Conservation (phyloP, 2,113 vertebrate genomes). For the Eolophus roseicapilla region DNA sequence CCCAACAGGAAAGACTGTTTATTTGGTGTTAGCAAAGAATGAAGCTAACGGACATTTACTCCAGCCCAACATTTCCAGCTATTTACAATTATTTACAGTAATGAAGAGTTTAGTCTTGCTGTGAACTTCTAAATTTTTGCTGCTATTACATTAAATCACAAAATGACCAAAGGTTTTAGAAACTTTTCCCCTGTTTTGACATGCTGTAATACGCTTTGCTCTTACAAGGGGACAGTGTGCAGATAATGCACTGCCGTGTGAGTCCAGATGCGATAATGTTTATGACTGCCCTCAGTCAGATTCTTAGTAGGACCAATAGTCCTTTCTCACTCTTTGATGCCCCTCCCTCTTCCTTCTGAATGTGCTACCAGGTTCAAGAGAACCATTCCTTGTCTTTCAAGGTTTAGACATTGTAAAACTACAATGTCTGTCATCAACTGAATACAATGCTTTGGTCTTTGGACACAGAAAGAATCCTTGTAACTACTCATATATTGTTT, state of each 20-base stretch:
- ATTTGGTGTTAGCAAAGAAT: neutral
- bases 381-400: neutral
- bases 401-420: neutral
- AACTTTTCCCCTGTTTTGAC: neutral
- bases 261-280: neutral
- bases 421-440: neutral
- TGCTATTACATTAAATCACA: neutral
- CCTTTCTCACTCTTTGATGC: neutral
- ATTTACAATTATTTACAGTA: neutral
- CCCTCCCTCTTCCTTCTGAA: neutral
- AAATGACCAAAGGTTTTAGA: neutral
- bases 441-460: neutral
- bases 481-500: neutral
- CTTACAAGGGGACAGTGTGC: neutral
- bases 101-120: neutral
- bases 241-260: neutral
- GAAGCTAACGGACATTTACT: neutral
- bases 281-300: neutral
- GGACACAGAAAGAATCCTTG: neutral
- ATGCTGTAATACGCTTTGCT: neutral
- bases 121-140: neutral
- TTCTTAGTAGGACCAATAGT: neutral
- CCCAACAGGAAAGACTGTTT: neutral
- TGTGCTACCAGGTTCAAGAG: neutral
- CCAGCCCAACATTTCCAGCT: neutral